A percentile compares a stretch with the other conserved stretches of the same genome.
phyloP scores from a whole-genome alignment of 2,888 invertebrate species.

The Limenitis camilla region DNA sequence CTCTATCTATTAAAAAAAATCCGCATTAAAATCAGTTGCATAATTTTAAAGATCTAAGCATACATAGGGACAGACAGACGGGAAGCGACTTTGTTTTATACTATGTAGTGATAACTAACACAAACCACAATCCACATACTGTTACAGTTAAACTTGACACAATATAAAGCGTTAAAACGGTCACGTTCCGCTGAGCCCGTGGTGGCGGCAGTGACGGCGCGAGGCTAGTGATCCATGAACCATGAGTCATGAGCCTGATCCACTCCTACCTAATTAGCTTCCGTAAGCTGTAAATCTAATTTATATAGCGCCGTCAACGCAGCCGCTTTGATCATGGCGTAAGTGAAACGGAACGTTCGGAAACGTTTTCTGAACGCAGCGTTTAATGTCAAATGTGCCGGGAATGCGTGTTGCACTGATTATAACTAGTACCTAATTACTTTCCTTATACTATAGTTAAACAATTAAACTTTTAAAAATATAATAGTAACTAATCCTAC shows the following conservation, averaged over 20 bases:
- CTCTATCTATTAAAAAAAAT: no score
- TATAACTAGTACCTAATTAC: neutral
- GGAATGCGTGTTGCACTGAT: conserved; percentile 33
- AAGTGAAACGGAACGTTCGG: conserved; percentile 49
- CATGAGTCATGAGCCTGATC: conserved; percentile 30
- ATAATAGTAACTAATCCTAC: no score
- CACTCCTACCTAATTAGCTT: conserved; percentile 63
- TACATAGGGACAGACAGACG: no score
- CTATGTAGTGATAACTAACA: no score
- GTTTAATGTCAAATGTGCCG: conserved; percentile 63
- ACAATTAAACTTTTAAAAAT: no score
- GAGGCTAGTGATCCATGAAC: conserved; percentile 42
- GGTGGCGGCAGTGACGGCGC: conserved; percentile 27
- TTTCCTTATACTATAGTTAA: no score
- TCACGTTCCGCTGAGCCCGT: conserved; percentile 46
- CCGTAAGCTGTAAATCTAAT: conserved; percentile 68
- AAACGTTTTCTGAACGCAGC: conserved; percentile 60
- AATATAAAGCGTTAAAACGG: conserved; percentile 34
- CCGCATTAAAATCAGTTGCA: no score
- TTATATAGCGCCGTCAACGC: conserved; percentile 54
- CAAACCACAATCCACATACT: neutral
- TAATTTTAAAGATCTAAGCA: no score
- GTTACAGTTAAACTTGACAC: conserved; percentile 5
- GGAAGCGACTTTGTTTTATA: no score
- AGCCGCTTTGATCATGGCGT: conserved; percentile 59